Base-by-base conservation (phyloP, 1,140 invertebrate species). In the Laupala kohalensis region DNA sequence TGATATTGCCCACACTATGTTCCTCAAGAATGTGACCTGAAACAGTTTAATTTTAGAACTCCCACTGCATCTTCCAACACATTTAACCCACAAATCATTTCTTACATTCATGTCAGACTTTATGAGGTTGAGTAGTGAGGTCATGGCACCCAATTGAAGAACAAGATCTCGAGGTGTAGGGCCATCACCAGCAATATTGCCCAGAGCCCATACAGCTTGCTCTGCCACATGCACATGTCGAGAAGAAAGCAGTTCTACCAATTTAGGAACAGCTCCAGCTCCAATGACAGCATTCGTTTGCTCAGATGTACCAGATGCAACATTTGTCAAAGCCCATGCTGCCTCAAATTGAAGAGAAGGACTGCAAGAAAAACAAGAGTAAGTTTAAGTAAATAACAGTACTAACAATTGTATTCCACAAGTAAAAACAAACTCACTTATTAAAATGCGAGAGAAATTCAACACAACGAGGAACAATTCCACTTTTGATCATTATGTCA, bases 281-380 rank as follows among this genome's bases (percentile, higher is more conserved):
- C 84, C 83, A 3, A 91, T 86, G n/a, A 91, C 87, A 69, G 85
- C 85, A 73, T 84, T 81, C 29, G 89, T 91, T 77, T 92, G 89
- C 28, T 83, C 80, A 15, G 88, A 86, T 9, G 85, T 89, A 15
- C 96, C 96, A 0, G 95, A 98, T 13, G 97, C 97, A 74, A 99
- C 96, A 78, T 99, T 99, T 30, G 97, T 99, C 25, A 99, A 80
- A 1, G 95, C 96, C 97, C 97, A 99, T 2, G 96, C 92, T 27
- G 96, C 92, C 83, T 99, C 97, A 84, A 99, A 99, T 80, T 99
- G 96, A 12, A 99, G 81, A 68, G 88, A 84, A n/a, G 91, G 83
- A 76, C 94, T 95, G 78, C 13, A 84, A 84, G 68, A 72, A 67
- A 74, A 70, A 5, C 5, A 64, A 12, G 67, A 28, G 25, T 25